These are phyloP conservation scores for Metopolophium dirhodum DNA, from an alignment of 1,140 invertebrate genomes.

Conservation along the genomic window DNA sequence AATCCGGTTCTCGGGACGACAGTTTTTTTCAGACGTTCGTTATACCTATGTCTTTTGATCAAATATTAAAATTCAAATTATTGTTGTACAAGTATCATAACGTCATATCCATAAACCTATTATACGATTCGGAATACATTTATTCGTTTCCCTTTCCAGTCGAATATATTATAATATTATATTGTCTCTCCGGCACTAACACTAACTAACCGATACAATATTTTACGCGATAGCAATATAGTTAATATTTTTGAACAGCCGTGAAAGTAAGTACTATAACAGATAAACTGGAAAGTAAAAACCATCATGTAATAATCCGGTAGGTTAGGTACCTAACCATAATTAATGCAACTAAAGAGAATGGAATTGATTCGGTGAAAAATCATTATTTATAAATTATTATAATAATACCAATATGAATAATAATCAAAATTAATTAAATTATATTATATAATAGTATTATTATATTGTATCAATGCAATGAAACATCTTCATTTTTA, in stretches of 20 bases:
- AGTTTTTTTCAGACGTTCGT: not conserved
- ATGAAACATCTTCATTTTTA: not conserved
- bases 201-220: not conserved
- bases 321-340: conserved; percentile 1
- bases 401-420: not conserved
- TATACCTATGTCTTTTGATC: not conserved
- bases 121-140: not conserved
- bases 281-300: conserved; percentile 50
- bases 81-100: not conserved
- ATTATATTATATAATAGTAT: too few species aligned
- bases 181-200: not conserved
- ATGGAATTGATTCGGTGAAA: not conserved
- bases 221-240: not conserved
- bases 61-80: not conserved
- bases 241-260: conserved; percentile 13
- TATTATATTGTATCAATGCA: too few species aligned
- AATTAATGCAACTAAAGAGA: conserved; percentile 14
- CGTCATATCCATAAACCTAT: too few species aligned
- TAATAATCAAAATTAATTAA: not conserved
- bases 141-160: not conserved
- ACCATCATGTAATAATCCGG: conserved; percentile 22
- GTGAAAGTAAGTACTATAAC: conserved; percentile 39
- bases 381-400: not conserved
- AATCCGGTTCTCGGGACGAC: not conserved
- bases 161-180: not conserved